phyloP scores from a whole-genome alignment of 2,888 invertebrate genomes.

The Yponomeuta evonymella region DNA sequence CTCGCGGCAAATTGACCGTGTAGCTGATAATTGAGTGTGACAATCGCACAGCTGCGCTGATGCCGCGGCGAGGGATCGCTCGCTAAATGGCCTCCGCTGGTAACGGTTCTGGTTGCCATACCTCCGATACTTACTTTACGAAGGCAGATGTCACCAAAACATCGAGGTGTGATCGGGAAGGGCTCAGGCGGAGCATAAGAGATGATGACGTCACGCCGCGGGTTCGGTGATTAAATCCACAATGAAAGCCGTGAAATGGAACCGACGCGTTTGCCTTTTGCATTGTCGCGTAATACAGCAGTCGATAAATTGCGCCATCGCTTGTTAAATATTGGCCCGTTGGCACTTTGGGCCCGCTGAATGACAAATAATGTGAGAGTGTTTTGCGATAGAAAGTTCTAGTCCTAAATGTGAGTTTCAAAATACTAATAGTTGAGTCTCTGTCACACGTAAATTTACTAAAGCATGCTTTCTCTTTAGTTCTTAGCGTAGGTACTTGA shows the following conservation, averaged over 20 bases:
- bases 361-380: too few relatives aligned
- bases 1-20: not conserved
- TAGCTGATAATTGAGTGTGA: slow-evolving; percentile 1
- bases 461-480: too few relatives aligned
- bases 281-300: not conserved
- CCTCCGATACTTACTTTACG: not conserved
- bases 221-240: not conserved
- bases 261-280: not conserved
- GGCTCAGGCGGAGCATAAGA: not conserved
- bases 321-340: too few relatives aligned
- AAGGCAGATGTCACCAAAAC: not conserved
- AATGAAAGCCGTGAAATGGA: slow-evolving; percentile 1
- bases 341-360: too few relatives aligned
- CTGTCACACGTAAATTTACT: too few relatives aligned
- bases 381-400: too few relatives aligned
- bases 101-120: not conserved
- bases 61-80: not conserved
- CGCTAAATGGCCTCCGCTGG: not conserved
- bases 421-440: too few relatives aligned
- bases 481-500: too few relatives aligned
- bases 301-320: not conserved
- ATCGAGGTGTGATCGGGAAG: not conserved
- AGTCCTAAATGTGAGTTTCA: too few relatives aligned
- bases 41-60: not conserved
- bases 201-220: slow-evolving; percentile 2